Evolutionary conservation across 2,888 invertebrate genomes (phyloP).

Genomic region (Phanerotoma sp.): DNA sequence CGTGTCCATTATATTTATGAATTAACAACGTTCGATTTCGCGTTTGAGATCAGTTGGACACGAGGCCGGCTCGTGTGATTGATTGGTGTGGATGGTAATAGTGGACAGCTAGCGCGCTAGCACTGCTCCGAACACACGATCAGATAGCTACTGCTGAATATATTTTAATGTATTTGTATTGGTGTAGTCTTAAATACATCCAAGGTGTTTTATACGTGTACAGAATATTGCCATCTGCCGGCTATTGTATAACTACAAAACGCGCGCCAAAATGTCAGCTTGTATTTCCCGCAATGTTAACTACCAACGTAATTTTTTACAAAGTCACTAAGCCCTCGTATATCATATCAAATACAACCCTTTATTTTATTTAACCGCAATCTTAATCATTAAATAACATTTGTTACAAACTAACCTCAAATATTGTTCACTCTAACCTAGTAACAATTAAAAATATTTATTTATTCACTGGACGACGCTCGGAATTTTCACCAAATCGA

Average conservation of each 20-base stretch:
- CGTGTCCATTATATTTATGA: not conserved
- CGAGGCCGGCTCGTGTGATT: slow-evolving; percentile 52
- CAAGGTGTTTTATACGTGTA: slow-evolving; percentile 37
- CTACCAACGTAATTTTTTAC: slow-evolving; percentile 37
- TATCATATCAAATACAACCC: slow-evolving; percentile 11
- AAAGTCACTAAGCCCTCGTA: slow-evolving; percentile 8
- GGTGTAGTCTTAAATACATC: slow-evolving; percentile 31
- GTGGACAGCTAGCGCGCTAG: slow-evolving; percentile 30
- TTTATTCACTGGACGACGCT: too few relatives aligned
- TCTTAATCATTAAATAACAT: too few relatives aligned
- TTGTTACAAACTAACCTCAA: too few relatives aligned
- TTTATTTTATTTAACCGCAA: too few relatives aligned
- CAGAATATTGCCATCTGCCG: slow-evolving; percentile 56
- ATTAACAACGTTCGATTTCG: slow-evolving; percentile 1
- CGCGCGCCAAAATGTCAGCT: slow-evolving; percentile 54
- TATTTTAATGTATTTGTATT: slow-evolving; percentile 1
- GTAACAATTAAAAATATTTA: too few relatives aligned
- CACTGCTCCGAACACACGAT: slow-evolving; percentile 28
- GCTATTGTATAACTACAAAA: slow-evolving; percentile 42
- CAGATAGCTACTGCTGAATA: slow-evolving; percentile 7
- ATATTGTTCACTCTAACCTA: too few relatives aligned
- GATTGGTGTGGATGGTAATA: slow-evolving; percentile 35
- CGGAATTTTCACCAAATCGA: too few relatives aligned
- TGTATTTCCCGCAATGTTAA: slow-evolving; percentile 45
- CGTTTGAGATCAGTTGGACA: slow-evolving; percentile 39